Base-by-base conservation (phyloP, 1,140 invertebrate genomes). In the Diachasmimorpha longicaudata region DNA sequence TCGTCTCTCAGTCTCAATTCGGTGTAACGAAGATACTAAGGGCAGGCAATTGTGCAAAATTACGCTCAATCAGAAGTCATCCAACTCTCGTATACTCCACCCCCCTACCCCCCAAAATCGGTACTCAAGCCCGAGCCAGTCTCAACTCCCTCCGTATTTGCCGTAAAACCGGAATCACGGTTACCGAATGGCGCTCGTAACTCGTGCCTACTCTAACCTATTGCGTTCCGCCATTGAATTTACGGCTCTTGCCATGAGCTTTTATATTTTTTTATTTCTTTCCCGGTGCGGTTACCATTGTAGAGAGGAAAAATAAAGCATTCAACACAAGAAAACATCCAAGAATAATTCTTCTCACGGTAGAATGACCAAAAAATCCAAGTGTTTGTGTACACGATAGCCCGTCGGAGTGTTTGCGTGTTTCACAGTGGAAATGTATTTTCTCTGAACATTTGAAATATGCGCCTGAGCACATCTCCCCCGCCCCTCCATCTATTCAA, bases 121-220 rank as follows among this genome's bases (percentile, higher is more conserved):
- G 48, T 55, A 19, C 48, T 55, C 19, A 55, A 55, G 14, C 44
- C 39, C 52, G 16, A 46, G 13, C 14, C 23, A 19, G 46, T 37
- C 46, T 63, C 21, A 36, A 63, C 39, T 13, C 39, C 39, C 23
- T n/a, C 48, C 13, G 42, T 31, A 16, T 14, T 13, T 9, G 36
- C 63, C 14, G 72, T 74, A 74, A 74, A 74, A 69, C 9, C 44
- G 19, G 72, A 58, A 74, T 74, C 66, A 74, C 72, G 72, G 39
- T 44, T 16, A 8, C 16, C 48, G 9, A 74, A 52, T 42, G 58
- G 23, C 25, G 14, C 58, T 74, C 72, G 58, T 74, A 74, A 74
- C 72, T 74, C 16, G 58, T 52, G 14, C 19, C 52, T 73, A 66
- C 36, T 63, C 58, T 63, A 69, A 39, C 37, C 72, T 21, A 16